Conservation (phyloP, 1,140 invertebrate species). For the Saxidomus purpurata region DNA sequence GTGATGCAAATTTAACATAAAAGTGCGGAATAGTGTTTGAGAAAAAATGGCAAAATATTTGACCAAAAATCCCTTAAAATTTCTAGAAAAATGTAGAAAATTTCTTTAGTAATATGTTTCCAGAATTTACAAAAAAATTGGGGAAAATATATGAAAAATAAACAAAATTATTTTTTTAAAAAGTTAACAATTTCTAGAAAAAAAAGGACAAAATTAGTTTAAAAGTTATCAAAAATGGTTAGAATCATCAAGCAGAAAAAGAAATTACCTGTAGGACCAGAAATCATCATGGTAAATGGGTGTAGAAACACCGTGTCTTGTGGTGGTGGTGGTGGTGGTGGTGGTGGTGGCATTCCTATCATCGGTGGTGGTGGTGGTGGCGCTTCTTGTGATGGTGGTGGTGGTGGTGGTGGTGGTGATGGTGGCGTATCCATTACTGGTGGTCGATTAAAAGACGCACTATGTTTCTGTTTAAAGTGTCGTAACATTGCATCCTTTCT, state of each 20-base stretch:
- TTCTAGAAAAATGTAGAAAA: no score
- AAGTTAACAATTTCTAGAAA: neutral
- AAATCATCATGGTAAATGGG: constrained; percentile 33
- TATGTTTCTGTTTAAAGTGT: constrained; percentile 47
- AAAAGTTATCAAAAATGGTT: neutral
- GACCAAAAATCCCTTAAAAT: no score
- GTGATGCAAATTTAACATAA: no score
- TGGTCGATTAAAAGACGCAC: neutral
- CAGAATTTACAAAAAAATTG: neutral
- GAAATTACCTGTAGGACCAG: no score
- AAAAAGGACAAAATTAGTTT: neutral
- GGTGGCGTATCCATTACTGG: neutral
- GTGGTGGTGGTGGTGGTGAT: constrained; percentile 17
- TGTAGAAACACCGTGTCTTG: constrained; percentile 29
- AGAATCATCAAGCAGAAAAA: no score
- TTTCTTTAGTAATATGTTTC: no score
- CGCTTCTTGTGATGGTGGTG: neutral
- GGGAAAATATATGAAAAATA: neutral
- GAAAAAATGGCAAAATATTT: no score
- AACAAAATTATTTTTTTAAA: neutral
- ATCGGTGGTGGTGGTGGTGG: constrained; percentile 32
- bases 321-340: constrained; percentile 21
- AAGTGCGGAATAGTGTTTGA: no score
- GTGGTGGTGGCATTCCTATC: neutral
- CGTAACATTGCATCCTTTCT: constrained; percentile 43